Conservation (phyloP, 2,797 vertebrate species). For the Rhinichthys osculus region DNA sequence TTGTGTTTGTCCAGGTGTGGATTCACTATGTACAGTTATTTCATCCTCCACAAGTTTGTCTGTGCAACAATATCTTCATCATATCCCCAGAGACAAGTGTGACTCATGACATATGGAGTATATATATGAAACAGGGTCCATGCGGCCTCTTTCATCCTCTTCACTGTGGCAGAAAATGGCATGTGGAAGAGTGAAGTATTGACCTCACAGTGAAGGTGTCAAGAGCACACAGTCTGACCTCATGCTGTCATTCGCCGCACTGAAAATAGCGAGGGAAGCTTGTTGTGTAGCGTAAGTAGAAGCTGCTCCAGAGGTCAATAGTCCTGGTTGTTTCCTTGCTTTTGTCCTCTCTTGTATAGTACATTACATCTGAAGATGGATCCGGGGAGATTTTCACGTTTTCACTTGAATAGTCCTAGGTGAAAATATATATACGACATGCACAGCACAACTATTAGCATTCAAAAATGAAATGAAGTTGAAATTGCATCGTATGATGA, state of each 20-base stretch:
- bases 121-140: background rate
- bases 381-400: slow-evolving; percentile 63
- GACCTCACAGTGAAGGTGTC: slow-evolving; percentile 29
- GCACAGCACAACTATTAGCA: slow-evolving; percentile 70
- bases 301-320: slow-evolving; percentile 50
- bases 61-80: background rate
- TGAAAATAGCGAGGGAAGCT: slow-evolving; percentile 35
- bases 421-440: slow-evolving; percentile 60
- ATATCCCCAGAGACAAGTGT: background rate
- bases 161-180: background rate
- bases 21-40: background rate
- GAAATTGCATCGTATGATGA: slow-evolving; percentile 78
- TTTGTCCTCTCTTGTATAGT: slow-evolving; percentile 37
- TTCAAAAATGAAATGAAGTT: slow-evolving; percentile 74
- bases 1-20: slow-evolving; percentile 18
- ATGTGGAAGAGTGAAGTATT: background rate
- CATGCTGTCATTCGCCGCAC: slow-evolving; percentile 27
- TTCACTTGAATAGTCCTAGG: slow-evolving; percentile 67
- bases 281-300: slow-evolving; percentile 44
- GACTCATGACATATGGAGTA: background rate
- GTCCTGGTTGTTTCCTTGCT: slow-evolving; percentile 44
- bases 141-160: background rate
- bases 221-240: slow-evolving; percentile 37
- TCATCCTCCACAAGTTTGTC: background rate
- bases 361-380: slow-evolving; percentile 63